A percentile compares a stretch with the other conserved stretches of the same genome.
Evolutionary conservation across 2,113 vertebrate genomes (phyloP).

Genomic region (Pachycephala philippinensis): DNA sequence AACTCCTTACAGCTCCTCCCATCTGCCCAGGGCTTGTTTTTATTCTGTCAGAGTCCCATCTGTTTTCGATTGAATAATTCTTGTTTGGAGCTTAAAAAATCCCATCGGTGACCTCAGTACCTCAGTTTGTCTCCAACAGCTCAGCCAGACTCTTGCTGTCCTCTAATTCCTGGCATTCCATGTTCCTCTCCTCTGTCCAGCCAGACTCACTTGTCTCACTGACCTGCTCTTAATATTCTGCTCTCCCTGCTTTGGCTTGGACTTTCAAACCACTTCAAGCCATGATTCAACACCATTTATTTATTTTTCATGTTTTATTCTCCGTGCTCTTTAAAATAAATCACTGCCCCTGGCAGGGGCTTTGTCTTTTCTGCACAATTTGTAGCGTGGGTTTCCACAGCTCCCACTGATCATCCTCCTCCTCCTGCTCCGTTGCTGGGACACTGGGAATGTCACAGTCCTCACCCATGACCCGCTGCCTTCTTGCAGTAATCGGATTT

Average conservation of each 20-base stretch:
- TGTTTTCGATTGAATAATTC: slow-evolving; percentile 8
- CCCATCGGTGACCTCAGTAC: slow-evolving; percentile 9
- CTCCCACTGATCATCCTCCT: not conserved
- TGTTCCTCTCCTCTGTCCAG: slow-evolving; percentile 12
- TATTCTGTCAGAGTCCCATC: slow-evolving; percentile 2
- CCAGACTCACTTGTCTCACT: slow-evolving; percentile 28
- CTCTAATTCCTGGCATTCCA: slow-evolving; percentile 26
- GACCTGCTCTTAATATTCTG: not conserved
- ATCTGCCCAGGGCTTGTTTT: not conserved
- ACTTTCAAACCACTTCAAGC: not conserved
- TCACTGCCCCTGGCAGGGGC: not conserved
- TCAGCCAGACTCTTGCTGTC: slow-evolving; percentile 18
- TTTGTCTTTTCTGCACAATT: not conserved
- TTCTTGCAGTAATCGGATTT: not conserved
- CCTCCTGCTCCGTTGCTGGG: not conserved
- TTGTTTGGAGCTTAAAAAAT: not conserved
- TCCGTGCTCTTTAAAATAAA: not conserved
- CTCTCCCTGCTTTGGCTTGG: slow-evolving; percentile 11
- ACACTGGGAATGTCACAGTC: not conserved
- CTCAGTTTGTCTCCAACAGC: not conserved
- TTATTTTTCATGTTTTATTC: not conserved
- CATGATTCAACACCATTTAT: not conserved
- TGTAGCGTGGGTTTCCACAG: not conserved
- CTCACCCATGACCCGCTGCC: not conserved
- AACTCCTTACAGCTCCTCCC: not conserved